These are phyloP conservation scores for Spea multiplicata DNA, from an alignment of 2,113 vertebrate species.

Conservation along the genomic window DNA sequence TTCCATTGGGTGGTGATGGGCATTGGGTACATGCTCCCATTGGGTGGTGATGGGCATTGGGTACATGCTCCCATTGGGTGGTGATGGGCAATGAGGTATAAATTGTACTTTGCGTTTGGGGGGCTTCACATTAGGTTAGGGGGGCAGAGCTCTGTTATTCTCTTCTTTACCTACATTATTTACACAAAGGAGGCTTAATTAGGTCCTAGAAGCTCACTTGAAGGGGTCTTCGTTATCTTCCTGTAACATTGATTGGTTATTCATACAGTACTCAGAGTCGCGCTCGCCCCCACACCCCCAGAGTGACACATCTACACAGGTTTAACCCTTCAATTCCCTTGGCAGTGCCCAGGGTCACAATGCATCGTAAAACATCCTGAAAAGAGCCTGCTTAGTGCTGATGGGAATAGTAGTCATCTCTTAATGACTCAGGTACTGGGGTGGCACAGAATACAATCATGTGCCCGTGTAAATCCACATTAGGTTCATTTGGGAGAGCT, in stretches of 20 bases:
- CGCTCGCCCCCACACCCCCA: neutral
- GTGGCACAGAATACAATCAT: too few relatives aligned
- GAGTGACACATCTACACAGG: neutral
- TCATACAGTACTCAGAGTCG: neutral
- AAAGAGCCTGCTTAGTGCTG: too few relatives aligned
- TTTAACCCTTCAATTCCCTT: neutral
- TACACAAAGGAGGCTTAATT: slow-evolving; percentile 19
- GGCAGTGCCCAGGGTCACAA: neutral
- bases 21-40: too few relatives aligned
- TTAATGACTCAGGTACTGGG: too few relatives aligned
- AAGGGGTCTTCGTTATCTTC: slow-evolving; percentile 1
- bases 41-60: too few relatives aligned
- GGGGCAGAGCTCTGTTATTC: slow-evolving; percentile 1
- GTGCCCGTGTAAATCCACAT: too few relatives aligned
- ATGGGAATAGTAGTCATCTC: too few relatives aligned
- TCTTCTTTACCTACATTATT: slow-evolving; percentile 10
- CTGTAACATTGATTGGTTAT: slow-evolving; percentile 16
- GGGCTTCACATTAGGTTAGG: neutral
- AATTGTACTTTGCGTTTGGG: neutral
- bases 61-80: too few relatives aligned
- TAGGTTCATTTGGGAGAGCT: too few relatives aligned
- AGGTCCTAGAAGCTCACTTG: neutral
- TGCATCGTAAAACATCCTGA: too few relatives aligned
- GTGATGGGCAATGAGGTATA: neutral
- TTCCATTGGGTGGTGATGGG: neutral